phyloP scores from a whole-genome alignment of 1,140 invertebrate genomes.

The Helicorthomorpha holstii region DNA sequence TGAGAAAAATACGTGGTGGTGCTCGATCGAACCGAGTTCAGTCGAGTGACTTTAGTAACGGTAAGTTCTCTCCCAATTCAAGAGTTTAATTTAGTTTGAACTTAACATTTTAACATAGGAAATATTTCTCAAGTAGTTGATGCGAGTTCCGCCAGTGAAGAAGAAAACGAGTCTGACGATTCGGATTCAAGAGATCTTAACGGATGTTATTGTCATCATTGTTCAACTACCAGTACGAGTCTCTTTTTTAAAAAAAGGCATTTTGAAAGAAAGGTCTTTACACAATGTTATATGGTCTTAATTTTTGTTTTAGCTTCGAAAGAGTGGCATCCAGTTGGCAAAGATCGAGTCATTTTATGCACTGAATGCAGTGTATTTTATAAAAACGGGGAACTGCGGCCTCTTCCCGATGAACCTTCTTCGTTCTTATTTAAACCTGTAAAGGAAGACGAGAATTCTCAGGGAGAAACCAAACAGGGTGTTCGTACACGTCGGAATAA shows the following conservation, averaged over 20 bases:
- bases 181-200: conserved; percentile 63
- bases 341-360: conserved; percentile 56
- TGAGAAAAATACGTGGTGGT: conserved; percentile 61
- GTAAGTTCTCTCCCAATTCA: too few species aligned
- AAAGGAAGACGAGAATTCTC: conserved; percentile 40
- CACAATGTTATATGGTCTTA: not conserved
- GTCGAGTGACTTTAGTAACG: conserved; percentile 23
- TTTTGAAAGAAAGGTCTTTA: not conserved
- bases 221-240: conserved; percentile 43
- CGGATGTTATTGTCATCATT: conserved; percentile 34
- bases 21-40: conserved; percentile 20
- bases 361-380: conserved; percentile 66
- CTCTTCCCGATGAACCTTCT: conserved; percentile 25
- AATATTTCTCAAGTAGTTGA: conserved; percentile 28
- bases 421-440: conserved; percentile 54
- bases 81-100: too few species aligned
- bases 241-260: not conserved
- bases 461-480: conserved; percentile 29
- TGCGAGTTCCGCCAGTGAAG: conserved; percentile 79
- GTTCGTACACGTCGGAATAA: conserved; percentile 34
- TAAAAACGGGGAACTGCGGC: conserved; percentile 61
- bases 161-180: conserved; percentile 85
- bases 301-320: conserved; percentile 38
- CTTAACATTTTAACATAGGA: too few species aligned
- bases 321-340: conserved; percentile 60